Percentiles rank a stretch among this genome's conserved stretches.
Evolutionary conservation across 2,797 vertebrate genomes (phyloP).

Genomic region (Okamejei kenojei): DNA sequence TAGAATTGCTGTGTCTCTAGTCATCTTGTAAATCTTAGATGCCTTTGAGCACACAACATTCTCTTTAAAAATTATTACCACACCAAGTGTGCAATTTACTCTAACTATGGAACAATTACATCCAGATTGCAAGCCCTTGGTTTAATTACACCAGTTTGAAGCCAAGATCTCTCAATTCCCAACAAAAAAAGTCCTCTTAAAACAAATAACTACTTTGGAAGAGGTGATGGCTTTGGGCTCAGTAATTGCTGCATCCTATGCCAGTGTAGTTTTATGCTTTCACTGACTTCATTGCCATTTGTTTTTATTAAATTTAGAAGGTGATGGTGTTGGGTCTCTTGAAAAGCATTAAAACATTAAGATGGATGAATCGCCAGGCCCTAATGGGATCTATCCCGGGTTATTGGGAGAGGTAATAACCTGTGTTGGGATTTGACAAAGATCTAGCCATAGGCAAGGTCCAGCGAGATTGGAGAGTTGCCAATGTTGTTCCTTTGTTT

Average conservation of each 20-base stretch:
- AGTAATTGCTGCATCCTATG: background rate
- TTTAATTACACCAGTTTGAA: conserved; percentile 21
- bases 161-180: background rate
- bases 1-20: background rate
- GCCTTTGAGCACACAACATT: background rate
- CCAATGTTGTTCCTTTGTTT: too few species aligned
- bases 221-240: background rate
- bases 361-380: too few species aligned
- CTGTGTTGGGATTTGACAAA: too few species aligned
- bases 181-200: background rate
- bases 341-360: too few species aligned
- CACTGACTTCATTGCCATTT: background rate
- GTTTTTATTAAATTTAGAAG: too few species aligned
- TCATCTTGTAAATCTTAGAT: background rate
- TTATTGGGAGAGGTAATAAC: too few species aligned
- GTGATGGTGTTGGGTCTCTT: too few species aligned
- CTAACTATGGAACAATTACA: conserved; percentile 24
- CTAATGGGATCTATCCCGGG: too few species aligned
- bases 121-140: background rate
- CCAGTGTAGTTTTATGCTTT: conserved; percentile 3
- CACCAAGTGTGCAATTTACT: conserved; percentile 12
- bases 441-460: too few species aligned
- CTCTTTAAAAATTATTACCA: conserved; percentile 9
- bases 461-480: too few species aligned
- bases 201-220: background rate